Evolutionary conservation across 1,140 invertebrate species (phyloP).

Genomic region (Drosophila asahinai): DNA sequence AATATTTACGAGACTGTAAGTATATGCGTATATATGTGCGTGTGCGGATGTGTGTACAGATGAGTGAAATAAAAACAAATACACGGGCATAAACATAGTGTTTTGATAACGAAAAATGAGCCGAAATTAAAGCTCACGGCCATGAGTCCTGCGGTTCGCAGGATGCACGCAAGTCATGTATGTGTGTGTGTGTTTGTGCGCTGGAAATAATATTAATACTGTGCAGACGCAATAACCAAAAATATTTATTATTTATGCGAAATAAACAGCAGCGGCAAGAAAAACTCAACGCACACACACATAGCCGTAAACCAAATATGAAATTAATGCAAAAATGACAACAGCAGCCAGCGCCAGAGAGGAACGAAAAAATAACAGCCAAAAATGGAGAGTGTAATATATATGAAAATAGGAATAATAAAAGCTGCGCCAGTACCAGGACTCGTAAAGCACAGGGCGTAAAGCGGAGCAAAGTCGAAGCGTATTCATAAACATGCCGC

Average conservation of each 20-base stretch:
- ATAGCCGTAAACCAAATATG: conserved; percentile 67
- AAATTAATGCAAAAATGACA: conserved; percentile 84
- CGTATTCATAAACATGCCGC: conserved; percentile 56
- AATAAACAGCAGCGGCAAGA: conserved; percentile 77
- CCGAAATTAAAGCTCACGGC: conserved; percentile 80
- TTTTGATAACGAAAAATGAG: conserved; percentile 83
- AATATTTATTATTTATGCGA: conserved; percentile 83
- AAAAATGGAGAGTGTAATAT: conserved; percentile 51
- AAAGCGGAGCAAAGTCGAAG: conserved; percentile 26
- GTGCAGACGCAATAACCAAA: conserved; percentile 83
- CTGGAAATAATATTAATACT: conserved; percentile 78
- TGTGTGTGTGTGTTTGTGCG: conserved; percentile 22
- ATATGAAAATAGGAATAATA: conserved; percentile 57
- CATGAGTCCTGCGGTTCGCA: conserved; percentile 58
- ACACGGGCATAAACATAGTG: conserved; percentile 60
- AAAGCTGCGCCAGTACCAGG: conserved; percentile 43
- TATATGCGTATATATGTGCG: conserved; percentile 17
- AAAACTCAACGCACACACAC: conserved; percentile 47
- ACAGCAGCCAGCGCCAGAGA: conserved; percentile 56
- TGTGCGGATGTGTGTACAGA: conserved; percentile 28
- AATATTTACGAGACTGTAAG: conserved; percentile 62
- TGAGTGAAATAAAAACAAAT: conserved; percentile 70
- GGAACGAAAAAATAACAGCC: conserved; percentile 28
- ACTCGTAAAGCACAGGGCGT: conserved; percentile 50
- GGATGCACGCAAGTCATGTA: conserved; percentile 50